A percentile compares a stretch with the other conserved stretches of the same genome.
Conservation (phyloP, 2,888 invertebrate genomes). For the Fragum fragum region DNA sequence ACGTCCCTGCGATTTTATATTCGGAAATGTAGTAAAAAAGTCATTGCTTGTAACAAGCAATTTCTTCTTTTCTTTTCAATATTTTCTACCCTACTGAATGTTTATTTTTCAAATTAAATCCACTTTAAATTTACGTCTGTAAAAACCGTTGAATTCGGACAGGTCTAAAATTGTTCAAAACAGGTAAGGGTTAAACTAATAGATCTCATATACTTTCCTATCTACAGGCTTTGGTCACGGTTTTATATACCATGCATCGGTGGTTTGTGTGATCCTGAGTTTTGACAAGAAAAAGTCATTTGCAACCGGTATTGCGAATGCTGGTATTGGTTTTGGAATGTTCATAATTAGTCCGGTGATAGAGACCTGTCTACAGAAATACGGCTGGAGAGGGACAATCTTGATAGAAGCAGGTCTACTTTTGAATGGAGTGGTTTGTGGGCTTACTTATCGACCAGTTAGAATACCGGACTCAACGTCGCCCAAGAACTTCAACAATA, state of each 20-base stretch:
- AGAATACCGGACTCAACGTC: background rate
- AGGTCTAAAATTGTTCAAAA: too few species aligned
- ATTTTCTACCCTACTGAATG: too few species aligned
- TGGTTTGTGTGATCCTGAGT: background rate
- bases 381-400: conserved; percentile 11
- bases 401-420: background rate
- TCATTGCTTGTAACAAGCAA: too few species aligned
- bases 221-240: background rate
- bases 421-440: conserved; percentile 7
- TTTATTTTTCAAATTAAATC: too few species aligned
- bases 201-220: too few species aligned
- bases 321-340: conserved; percentile 3
- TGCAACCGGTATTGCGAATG: background rate
- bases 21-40: too few species aligned
- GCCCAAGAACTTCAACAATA: background rate
- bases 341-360: background rate
- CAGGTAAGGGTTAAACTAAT: too few species aligned
- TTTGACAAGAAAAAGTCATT: background rate
- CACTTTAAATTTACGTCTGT: too few species aligned
- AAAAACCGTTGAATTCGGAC: too few species aligned
- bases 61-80: too few species aligned
- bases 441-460: background rate
- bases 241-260: background rate
- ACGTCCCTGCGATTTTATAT: too few species aligned
- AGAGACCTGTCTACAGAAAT: background rate